A percentile compares a stretch with the other conserved stretches of the same genome.
Conservation (phyloP, 2,797 vertebrate species). For the Bufotes viridis region DNA sequence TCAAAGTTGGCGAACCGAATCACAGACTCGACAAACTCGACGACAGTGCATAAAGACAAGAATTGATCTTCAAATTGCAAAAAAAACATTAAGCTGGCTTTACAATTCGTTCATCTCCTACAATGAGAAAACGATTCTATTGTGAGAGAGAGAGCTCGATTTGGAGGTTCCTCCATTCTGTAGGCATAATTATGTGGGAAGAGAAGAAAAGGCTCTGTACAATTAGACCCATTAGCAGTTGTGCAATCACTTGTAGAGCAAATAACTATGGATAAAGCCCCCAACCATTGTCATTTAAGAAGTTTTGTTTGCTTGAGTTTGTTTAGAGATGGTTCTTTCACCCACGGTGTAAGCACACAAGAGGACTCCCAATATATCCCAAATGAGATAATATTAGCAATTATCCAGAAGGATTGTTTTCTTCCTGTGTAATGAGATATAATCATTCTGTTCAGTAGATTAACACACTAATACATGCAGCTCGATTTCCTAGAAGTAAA, state of each 20-base stretch:
- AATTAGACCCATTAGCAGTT: slow-evolving; percentile 38
- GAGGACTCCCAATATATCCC: slow-evolving; percentile 25
- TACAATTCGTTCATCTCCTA: background rate
- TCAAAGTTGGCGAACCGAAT: background rate
- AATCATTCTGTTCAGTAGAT: slow-evolving; percentile 37
- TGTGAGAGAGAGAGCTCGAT: background rate
- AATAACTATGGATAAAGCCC: background rate
- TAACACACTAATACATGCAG: slow-evolving; percentile 8
- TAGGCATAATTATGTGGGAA: slow-evolving; percentile 2
- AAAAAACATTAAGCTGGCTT: no score
- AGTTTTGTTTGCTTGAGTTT: slow-evolving; percentile 43
- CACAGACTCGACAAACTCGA: background rate
- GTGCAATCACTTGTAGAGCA: background rate
- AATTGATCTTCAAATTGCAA: slow-evolving; percentile 8
- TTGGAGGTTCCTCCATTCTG: slow-evolving; percentile 10
- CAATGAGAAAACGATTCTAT: background rate
- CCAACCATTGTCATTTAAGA: slow-evolving; percentile 4
- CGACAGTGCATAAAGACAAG: background rate
- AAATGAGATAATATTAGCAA: slow-evolving; percentile 48
- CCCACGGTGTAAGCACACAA: slow-evolving; percentile 1
- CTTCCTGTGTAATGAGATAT: slow-evolving; percentile 36
- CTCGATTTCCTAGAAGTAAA: slow-evolving; percentile 11
- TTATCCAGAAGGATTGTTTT: slow-evolving; percentile 51
- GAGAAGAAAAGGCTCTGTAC: background rate
- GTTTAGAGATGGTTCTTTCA: slow-evolving; percentile 31